These are phyloP conservation scores for Mythimna vitellina DNA, from an alignment of 2,888 invertebrate species.

Conservation along the genomic window DNA sequence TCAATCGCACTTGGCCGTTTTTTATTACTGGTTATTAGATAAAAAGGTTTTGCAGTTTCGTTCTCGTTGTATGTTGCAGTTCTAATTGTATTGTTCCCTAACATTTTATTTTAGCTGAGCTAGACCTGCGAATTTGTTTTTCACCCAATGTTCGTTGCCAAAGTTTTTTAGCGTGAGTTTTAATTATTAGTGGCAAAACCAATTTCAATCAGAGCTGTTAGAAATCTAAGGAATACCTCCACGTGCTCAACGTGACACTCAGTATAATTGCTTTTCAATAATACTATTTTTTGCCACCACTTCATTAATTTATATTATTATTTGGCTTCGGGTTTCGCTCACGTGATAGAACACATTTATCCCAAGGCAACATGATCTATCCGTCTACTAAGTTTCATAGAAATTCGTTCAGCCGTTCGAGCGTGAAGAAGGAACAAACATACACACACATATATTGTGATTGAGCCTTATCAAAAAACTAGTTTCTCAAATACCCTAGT, in stretches of 20 bases:
- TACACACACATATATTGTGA: background rate
- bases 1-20: too few relatives aligned
- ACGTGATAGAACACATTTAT: too few relatives aligned
- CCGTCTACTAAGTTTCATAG: too few relatives aligned
- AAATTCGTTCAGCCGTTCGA: too few relatives aligned
- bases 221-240: background rate
- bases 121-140: background rate
- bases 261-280: background rate
- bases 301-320: background rate
- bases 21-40: too few relatives aligned
- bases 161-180: conserved; percentile 5
- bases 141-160: background rate
- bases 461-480: too few relatives aligned
- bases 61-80: background rate
- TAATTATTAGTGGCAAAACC: background rate
- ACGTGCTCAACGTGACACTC: too few relatives aligned
- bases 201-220: background rate
- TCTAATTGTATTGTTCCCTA: background rate
- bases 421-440: background rate
- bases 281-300: background rate
- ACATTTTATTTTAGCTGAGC: background rate
- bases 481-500: too few relatives aligned
- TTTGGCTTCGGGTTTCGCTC: too few relatives aligned
- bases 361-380: too few relatives aligned
- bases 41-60: background rate